phyloP scores from a whole-genome alignment of 1,140 invertebrate genomes.

The Uloborus diversus region DNA sequence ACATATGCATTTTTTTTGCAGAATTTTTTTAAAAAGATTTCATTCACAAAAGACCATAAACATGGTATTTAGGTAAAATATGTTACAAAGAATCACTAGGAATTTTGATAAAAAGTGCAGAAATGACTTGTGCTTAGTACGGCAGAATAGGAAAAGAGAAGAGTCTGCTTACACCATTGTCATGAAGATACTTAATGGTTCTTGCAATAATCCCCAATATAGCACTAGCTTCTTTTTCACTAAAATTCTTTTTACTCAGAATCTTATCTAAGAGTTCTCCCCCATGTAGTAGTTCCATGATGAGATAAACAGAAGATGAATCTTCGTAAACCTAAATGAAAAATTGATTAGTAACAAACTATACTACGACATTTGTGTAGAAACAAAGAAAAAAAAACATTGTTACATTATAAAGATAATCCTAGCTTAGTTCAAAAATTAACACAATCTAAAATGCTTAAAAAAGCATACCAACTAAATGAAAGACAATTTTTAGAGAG shows the following conservation, averaged over 20 bases:
- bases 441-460: no score
- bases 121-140: slow-evolving; percentile 95
- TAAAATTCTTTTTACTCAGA: slow-evolving; percentile 82
- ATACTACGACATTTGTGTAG: no score
- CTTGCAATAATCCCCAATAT: slow-evolving; percentile 85
- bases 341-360: neutral
- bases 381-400: neutral
- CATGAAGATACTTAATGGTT: slow-evolving; percentile 90
- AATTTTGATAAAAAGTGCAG: slow-evolving; percentile 71
- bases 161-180: slow-evolving; percentile 83
- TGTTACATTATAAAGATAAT: no score
- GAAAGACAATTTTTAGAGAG: no score
- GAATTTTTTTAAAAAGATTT: no score
- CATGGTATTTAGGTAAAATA: no score
- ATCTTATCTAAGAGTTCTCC: slow-evolving; percentile 96
- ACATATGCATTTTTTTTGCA: no score
- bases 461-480: no score
- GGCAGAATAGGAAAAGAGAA: neutral
- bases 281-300: slow-evolving; percentile 90
- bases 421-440: no score
- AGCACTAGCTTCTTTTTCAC: slow-evolving; percentile 90
- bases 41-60: no score
- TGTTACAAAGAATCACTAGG: no score
- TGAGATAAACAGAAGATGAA: slow-evolving; percentile 79
- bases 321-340: slow-evolving; percentile 85